Evolutionary conservation across 2,113 vertebrate genomes (phyloP), one percentile per base, ranked within the genome.

Genomic region (Junco hyemalis): DNA sequence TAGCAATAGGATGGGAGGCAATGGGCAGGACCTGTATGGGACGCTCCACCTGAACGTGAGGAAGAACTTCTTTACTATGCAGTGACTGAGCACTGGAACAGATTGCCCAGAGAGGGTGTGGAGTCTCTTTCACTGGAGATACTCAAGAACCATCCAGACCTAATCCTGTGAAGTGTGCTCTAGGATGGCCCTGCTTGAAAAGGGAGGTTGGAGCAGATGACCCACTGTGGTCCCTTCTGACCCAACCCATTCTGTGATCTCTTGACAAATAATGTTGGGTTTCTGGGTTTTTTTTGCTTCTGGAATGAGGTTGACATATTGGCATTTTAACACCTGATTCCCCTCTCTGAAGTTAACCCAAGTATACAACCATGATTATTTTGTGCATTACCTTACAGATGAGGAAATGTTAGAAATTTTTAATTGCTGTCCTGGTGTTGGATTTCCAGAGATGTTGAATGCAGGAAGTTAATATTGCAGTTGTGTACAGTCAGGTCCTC

Each of bases 271-370:
- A 95, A 25, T 47, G 36, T 78, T 80, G 50, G 4, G 26, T 61
- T 80, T 47, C 36, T 51, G 47, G 4, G 95, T 88, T 50, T 76
- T 76, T 56, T 77, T 5, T 2, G 3, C 38, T 74, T n/a, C 44
- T 15, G 12, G 53, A 51, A 45, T 68, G 78, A 87, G 50, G 50
- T 82, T 96, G 56, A 73, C 45, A 42, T 60, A 45, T 59, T 72
- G 86, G 45, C 22, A 14, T 72, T 76, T 83, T 88, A 81, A 86
- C 40, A 83, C 4, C 18, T 25, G 19, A 71, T 92, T 93, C 76
- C 14, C 26, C 66, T 66, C 95, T 86, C 35, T 73, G 86, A 70
- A 70, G 35, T 93, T 91, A 86, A 20, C 35, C 54, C 73, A 25
- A 25, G 40, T 86, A 11, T 36, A 38, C 42, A 47, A 47, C 61